phyloP scores from a whole-genome alignment of 2,113 vertebrate genomes.

The rat (Rattus norvegicus) region DNA sequence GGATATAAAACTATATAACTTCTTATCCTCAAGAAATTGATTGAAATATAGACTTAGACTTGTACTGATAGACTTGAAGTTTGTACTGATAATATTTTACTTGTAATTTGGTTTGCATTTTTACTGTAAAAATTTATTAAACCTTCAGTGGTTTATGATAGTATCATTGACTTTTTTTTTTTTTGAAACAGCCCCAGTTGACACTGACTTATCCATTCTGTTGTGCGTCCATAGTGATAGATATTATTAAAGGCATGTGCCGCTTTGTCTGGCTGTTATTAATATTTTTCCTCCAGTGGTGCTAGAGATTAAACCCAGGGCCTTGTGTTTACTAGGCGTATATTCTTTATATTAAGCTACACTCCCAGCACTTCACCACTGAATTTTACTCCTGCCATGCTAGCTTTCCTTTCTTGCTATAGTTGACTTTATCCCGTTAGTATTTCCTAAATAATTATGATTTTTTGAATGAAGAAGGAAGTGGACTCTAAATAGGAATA shows the following conservation, averaged over 20 bases:
- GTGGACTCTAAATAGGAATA: conserved; percentile 23
- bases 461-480: conserved; percentile 56
- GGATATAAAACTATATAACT: conserved; percentile 38
- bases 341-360: not conserved
- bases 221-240: not conserved
- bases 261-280: not conserved
- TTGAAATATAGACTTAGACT: not conserved
- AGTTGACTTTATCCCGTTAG: conserved; percentile 26
- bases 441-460: conserved; percentile 50
- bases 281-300: not conserved
- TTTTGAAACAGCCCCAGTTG: not conserved
- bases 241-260: not conserved
- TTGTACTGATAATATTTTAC: conserved; percentile 32
- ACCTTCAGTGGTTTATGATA: not conserved
- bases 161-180: not conserved
- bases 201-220: not conserved
- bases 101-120: conserved; percentile 57
- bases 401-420: not conserved
- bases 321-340: not conserved
- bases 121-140: conserved; percentile 59
- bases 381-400: not conserved
- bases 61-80: not conserved
- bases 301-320: not conserved
- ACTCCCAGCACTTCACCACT: not conserved
- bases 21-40: conserved; percentile 45